Conservation (phyloP, 1,140 invertebrate genomes). For the Ceratitis capitata region DNA sequence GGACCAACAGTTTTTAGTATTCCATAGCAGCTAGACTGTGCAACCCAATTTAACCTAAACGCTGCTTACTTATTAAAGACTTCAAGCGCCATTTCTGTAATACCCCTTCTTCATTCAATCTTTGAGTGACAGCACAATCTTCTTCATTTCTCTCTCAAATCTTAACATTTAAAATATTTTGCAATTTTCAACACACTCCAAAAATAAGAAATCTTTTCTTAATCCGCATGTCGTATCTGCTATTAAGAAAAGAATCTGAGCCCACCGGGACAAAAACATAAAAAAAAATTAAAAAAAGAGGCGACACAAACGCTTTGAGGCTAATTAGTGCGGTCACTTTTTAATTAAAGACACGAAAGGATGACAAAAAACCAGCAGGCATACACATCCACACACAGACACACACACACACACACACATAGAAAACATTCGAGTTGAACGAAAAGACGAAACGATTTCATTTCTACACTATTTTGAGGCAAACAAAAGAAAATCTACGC, state of each 20-base stretch:
- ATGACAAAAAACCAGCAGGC: too few relatives aligned
- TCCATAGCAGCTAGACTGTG: too few relatives aligned
- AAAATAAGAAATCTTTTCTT: conserved; percentile 18
- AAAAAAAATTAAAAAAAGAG: too few relatives aligned
- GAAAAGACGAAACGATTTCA: conserved; percentile 11
- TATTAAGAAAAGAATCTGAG: not conserved
- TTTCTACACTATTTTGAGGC: conserved; percentile 24
- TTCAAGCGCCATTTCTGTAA: too few relatives aligned
- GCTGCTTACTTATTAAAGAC: too few relatives aligned
- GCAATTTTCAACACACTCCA: not conserved
- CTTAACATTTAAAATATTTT: conserved; percentile 8
- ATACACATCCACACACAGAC: not conserved
- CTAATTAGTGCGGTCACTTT: conserved; percentile 43
- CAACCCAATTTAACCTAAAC: too few relatives aligned
- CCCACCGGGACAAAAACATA: not conserved
- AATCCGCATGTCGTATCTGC: not conserved
- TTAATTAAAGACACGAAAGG: conserved; percentile 41
- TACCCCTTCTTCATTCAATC: not conserved
- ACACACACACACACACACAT: not conserved
- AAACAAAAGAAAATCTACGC: conserved; percentile 30
- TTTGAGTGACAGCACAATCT: not conserved
- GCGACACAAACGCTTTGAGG: conserved; percentile 39
- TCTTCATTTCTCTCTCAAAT: not conserved
- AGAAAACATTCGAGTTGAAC: not conserved
- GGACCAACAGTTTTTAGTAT: too few relatives aligned